Evolutionary conservation across 2,113 vertebrate genomes (phyloP).

Genomic region (Motacilla tschutschensis): DNA sequence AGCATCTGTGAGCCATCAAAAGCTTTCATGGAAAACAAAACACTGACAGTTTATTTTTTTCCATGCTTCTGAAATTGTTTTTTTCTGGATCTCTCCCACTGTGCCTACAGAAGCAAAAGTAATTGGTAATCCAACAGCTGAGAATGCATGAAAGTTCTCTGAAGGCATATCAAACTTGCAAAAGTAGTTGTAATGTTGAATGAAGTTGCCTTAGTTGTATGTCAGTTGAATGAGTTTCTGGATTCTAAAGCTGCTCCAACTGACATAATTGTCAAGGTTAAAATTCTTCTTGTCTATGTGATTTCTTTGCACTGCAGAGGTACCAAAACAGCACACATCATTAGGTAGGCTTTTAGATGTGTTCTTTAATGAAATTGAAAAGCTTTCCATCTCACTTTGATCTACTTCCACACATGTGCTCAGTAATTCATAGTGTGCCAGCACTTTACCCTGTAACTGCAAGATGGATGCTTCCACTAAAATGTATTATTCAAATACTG

Average conservation of each 20-base stretch:
- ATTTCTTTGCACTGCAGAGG: neutral
- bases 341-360: neutral
- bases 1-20: neutral
- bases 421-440: neutral
- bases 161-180: neutral
- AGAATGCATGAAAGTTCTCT: neutral
- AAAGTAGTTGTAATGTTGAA: neutral
- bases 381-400: neutral
- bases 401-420: neutral
- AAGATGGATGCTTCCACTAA: neutral
- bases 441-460: neutral
- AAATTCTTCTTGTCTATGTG: neutral
- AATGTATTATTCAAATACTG: neutral
- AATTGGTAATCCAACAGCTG: neutral
- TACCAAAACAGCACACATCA: neutral
- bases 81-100: neutral
- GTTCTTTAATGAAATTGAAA: neutral
- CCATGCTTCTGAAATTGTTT: neutral
- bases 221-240: neutral
- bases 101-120: neutral
- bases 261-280: neutral
- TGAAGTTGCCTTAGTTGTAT: neutral
- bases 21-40: neutral
- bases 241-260: neutral
- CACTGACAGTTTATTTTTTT: accelerated